Base-by-base conservation (phyloP, 2,113 vertebrate species). In the Tachuris rubrigastra region DNA sequence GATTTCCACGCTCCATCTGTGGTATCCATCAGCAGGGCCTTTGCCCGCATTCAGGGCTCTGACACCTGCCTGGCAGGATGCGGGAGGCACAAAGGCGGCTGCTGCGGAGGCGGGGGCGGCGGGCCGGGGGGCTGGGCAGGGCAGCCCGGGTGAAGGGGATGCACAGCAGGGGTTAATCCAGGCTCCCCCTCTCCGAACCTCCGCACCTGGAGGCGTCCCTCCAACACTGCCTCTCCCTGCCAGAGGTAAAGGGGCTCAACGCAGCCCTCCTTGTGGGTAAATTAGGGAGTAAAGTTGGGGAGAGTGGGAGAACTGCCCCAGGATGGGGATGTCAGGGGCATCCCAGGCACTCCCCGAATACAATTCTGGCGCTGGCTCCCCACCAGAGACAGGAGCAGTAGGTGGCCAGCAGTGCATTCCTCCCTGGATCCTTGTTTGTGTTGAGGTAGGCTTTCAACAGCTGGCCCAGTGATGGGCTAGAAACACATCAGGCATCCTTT, bases 1-100 rank as follows among this genome's bases (percentile, higher is more conserved):
- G 89, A 99, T 99, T 99, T 99, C 98, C 99, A 99, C 98, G 99
- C 98, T 99, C 99, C 99, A 99, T 99, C 99, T 99, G 99, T 99
- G 99, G 99, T 99, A 99, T 99, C 99, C 98, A 98, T 99, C 99
- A 99, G 98, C 98, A 95, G 98, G 98, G 99, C 98, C 98, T 98
- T 98, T 96, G 98, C 98, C 98, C 98, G 98, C 98, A 98, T 99
- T 98, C 97, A 98, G 98, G 98, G 98, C 97, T 98, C 98, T 99
- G 99, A 99, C 99, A 99, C 99, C 99, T 99, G 99, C 99, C 99
- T 99, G 98, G 98, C 98, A 98, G 99, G 98, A 98, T 98, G 98
- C 98, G 80, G 97, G 97, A 98, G 98, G 98, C 98, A 99, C 99
- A 99, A 99, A 99, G 98, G 98, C 97, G 98, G 98, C 97, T 85